phyloP scores from a whole-genome alignment of 2,888 invertebrate genomes.

The Dryobota labecula region DNA sequence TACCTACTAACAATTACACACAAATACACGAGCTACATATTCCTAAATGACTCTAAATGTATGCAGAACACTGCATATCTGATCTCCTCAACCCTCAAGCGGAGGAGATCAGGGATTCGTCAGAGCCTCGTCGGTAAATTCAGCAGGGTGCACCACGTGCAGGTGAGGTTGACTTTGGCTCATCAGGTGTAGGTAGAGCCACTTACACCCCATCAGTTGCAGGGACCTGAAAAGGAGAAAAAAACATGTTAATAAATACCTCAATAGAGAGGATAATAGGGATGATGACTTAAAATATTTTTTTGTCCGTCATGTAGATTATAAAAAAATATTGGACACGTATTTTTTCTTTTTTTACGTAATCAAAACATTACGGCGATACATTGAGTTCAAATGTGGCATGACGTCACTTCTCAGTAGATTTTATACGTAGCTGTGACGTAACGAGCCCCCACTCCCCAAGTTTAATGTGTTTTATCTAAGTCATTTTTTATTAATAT shows the following conservation, averaged over 20 bases:
- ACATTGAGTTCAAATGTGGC: no score
- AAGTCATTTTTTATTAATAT: no score
- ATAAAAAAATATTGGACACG: no score
- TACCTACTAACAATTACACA: neutral
- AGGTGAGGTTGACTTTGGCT: constrained; percentile 48
- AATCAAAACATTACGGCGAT: no score
- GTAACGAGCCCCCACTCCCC: no score
- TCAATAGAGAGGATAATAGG: no score
- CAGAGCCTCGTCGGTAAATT: constrained; percentile 24
- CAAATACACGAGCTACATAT: neutral
- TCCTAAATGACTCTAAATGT: neutral
- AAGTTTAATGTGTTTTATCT: no score
- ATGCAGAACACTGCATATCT: neutral
- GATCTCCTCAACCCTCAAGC: neutral
- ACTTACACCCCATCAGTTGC: constrained; percentile 38
- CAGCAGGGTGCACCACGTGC: constrained; percentile 51
- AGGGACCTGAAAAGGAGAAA: neutral
- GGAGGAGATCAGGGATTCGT: constrained; percentile 5
- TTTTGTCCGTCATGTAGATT: no score
- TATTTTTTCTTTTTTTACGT: no score
- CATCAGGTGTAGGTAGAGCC: constrained; percentile 24
- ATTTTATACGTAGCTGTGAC: no score
- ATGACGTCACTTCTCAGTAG: no score
- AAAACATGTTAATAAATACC: neutral
- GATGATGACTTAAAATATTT: no score